Conservation (phyloP, 2,797 vertebrate species). For the Harpagifer antarcticus region DNA sequence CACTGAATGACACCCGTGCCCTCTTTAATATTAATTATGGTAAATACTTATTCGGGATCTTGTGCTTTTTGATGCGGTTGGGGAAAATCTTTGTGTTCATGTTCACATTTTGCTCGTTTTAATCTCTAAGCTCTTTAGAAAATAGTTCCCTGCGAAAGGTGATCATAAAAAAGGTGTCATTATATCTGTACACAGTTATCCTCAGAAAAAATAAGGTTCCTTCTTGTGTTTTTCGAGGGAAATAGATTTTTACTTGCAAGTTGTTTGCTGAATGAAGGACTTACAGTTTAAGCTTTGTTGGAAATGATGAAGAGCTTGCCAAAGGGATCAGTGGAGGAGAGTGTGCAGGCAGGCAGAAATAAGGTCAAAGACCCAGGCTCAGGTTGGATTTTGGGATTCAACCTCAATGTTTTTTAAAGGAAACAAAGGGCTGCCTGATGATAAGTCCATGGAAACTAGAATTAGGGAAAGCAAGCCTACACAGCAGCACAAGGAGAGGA, state of each 20-base stretch:
- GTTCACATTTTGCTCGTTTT: slow-evolving; percentile 10
- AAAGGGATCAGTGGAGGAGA: slow-evolving; percentile 43
- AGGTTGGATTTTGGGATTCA: slow-evolving; percentile 61
- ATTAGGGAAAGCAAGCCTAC: slow-evolving; percentile 30
- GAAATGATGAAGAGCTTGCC: slow-evolving; percentile 30
- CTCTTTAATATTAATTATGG: slow-evolving; percentile 68
- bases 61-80: slow-evolving; percentile 1
- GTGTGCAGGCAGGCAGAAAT: slow-evolving; percentile 28
- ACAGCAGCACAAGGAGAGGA: slow-evolving; percentile 27
- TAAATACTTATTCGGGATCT: slow-evolving; percentile 45
- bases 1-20: slow-evolving; percentile 66
- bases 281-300: slow-evolving; percentile 5
- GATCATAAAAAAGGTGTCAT: slow-evolving; percentile 12
- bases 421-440: slow-evolving; percentile 62
- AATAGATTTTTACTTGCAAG: slow-evolving; percentile 27
- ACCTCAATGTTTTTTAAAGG: slow-evolving; percentile 44
- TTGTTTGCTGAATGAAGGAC: slow-evolving; percentile 27
- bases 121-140: slow-evolving; percentile 14
- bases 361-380: slow-evolving; percentile 45
- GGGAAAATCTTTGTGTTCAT: slow-evolving; percentile 11
- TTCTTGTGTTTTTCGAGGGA: slow-evolving; percentile 23
- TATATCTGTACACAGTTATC: neutral
- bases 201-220: slow-evolving; percentile 3
- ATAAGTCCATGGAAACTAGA: slow-evolving; percentile 40
- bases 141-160: slow-evolving; percentile 12